Evolutionary conservation across 2,888 invertebrate species (phyloP).

Genomic region (Chydorus sphaericus): DNA sequence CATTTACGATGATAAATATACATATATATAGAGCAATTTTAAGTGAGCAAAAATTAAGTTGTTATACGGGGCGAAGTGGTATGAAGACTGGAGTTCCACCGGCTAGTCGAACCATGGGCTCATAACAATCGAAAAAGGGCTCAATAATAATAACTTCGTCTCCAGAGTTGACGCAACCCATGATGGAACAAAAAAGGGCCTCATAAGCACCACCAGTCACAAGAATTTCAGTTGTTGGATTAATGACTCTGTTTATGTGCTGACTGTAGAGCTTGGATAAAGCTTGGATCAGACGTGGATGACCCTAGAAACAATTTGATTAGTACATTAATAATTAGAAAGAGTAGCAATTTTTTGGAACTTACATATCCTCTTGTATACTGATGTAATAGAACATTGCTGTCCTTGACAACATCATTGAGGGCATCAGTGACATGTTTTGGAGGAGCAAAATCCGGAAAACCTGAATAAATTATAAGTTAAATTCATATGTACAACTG

Average conservation of each 20-base stretch:
- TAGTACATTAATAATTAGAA: background rate
- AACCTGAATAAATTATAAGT: slow-evolving; percentile 39
- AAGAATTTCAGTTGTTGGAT: slow-evolving; percentile 71
- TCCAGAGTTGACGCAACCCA: slow-evolving; percentile 69
- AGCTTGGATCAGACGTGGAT: slow-evolving; percentile 71
- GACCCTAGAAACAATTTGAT: slow-evolving; percentile 63
- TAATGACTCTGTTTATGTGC: slow-evolving; percentile 54
- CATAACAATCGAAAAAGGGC: slow-evolving; percentile 96
- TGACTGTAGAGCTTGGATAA: slow-evolving; percentile 72
- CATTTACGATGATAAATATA: slow-evolving; percentile 24
- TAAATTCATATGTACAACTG: background rate
- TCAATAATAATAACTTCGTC: slow-evolving; percentile 85
- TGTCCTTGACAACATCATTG: slow-evolving; percentile 45
- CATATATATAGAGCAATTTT: background rate
- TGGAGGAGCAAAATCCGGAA: slow-evolving; percentile 82
- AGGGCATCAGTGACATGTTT: slow-evolving; percentile 64
- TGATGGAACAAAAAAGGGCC: slow-evolving; percentile 69
- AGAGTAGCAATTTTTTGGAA: slow-evolving; percentile 20
- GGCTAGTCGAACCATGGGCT: slow-evolving; percentile 78
- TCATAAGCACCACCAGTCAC: slow-evolving; percentile 91
- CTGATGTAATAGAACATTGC: slow-evolving; percentile 67
- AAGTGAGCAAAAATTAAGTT: background rate
- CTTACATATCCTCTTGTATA: slow-evolving; percentile 89
- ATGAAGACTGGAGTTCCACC: slow-evolving; percentile 78
- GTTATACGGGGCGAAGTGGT: slow-evolving; percentile 62